Conservation (phyloP, 2,888 invertebrate species). For the Horisme vitalbata region DNA sequence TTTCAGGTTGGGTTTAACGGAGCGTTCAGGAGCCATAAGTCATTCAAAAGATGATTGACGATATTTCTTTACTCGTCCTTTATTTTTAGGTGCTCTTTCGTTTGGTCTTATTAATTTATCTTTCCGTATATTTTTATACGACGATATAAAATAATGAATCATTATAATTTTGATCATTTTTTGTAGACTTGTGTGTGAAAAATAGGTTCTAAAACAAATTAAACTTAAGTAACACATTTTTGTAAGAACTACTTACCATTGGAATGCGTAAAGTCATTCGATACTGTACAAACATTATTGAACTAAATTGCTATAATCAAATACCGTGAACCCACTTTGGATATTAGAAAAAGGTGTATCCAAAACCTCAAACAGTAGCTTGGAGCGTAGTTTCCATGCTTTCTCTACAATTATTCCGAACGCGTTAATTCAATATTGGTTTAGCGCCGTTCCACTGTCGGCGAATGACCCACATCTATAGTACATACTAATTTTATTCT, state of each 20-base stretch:
- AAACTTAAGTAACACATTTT: no score
- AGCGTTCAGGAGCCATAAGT: slow-evolving; percentile 34
- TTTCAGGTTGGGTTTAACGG: slow-evolving; percentile 35
- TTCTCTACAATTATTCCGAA: slow-evolving; percentile 75
- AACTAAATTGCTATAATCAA: background rate
- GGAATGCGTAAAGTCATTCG: no score
- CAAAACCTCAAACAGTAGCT: slow-evolving; percentile 38
- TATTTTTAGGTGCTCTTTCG: slow-evolving; percentile 23
- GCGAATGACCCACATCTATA: slow-evolving; percentile 49
- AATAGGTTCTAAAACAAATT: no score
- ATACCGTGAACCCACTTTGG: slow-evolving; percentile 8
- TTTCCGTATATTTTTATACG: slow-evolving; percentile 1
- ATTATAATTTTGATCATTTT: no score
- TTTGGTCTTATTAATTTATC: slow-evolving; percentile 6
- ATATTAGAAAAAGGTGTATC: slow-evolving; percentile 18
- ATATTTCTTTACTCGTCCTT: slow-evolving; percentile 31
- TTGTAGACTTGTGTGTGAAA: no score
- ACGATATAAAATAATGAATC: no score
- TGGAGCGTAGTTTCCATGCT: slow-evolving; percentile 45
- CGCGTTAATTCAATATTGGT: slow-evolving; percentile 78
- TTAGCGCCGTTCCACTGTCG: slow-evolving; percentile 56
- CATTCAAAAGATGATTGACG: slow-evolving; percentile 36
- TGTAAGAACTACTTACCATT: no score
- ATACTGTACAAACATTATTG: no score
- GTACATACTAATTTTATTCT: slow-evolving; percentile 5